Evolutionary conservation across 2,113 vertebrate genomes (phyloP).

Genomic region (Peucedramus taeniatus): DNA sequence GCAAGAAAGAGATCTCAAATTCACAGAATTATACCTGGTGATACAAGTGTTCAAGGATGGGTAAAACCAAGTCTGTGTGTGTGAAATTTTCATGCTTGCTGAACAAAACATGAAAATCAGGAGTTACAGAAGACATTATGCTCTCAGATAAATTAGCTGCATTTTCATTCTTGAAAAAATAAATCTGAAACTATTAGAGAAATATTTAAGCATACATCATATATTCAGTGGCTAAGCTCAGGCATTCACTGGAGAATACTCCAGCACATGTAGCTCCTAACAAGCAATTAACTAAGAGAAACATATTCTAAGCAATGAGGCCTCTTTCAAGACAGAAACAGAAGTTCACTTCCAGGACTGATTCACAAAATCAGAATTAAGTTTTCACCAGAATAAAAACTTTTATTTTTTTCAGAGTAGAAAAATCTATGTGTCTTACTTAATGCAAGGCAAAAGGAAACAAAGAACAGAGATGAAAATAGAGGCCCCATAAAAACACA

Average conservation of each 20-base stretch:
- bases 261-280: background rate
- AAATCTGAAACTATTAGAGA: background rate
- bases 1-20: background rate
- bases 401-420: background rate
- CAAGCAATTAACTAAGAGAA: background rate
- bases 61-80: background rate
- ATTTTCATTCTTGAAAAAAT: background rate
- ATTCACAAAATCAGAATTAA: background rate
- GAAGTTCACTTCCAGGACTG: background rate
- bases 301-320: background rate
- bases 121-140: background rate
- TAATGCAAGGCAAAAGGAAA: background rate
- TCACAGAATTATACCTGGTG: background rate
- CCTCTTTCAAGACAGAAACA: background rate
- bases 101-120: background rate
- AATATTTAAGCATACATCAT: background rate
- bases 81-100: background rate
- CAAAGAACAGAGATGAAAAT: fast-evolving
- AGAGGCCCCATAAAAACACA: background rate
- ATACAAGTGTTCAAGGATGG: background rate
- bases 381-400: background rate
- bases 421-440: background rate
- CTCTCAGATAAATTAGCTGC: background rate
- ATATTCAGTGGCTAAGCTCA: background rate
- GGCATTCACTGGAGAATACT: background rate